Conservation (phyloP, 2,797 vertebrate genomes). For the Lacerta bilineata region DNA sequence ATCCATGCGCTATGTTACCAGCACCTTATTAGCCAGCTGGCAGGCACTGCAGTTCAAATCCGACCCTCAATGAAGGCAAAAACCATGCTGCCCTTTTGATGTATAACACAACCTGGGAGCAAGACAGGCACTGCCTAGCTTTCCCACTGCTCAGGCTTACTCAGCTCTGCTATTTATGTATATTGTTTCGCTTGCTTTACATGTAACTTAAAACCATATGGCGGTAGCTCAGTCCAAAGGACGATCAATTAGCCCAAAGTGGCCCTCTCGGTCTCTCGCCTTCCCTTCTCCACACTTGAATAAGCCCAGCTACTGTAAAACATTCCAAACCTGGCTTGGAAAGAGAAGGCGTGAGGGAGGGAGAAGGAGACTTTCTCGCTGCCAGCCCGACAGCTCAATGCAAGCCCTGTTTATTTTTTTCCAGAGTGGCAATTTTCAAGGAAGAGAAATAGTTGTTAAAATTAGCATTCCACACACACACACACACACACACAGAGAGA, state of each 20-base stretch:
- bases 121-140: not conserved
- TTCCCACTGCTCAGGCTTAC: conserved; percentile 57
- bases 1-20: not conserved
- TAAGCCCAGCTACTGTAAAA: conserved; percentile 66
- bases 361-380: not conserved
- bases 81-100: conserved; percentile 48
- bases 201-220: conserved; percentile 75
- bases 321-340: conserved; percentile 20
- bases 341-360: not conserved
- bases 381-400: conserved; percentile 63
- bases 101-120: conserved; percentile 62
- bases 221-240: conserved; percentile 35
- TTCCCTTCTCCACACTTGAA: accelerated
- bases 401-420: conserved; percentile 78
- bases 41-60: not conserved
- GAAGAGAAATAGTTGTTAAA: conserved; percentile 75
- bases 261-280: conserved; percentile 33
- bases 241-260: conserved; percentile 52
- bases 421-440: conserved; percentile 73
- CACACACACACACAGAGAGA: not conserved
- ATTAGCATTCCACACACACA: conserved; percentile 52
- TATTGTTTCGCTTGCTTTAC: conserved; percentile 68
- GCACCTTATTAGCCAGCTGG: accelerated
- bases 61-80: not conserved
- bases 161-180: conserved; percentile 68